Conservation (phyloP, 2,797 vertebrate species). For the Erpetoichthys calabaricus region DNA sequence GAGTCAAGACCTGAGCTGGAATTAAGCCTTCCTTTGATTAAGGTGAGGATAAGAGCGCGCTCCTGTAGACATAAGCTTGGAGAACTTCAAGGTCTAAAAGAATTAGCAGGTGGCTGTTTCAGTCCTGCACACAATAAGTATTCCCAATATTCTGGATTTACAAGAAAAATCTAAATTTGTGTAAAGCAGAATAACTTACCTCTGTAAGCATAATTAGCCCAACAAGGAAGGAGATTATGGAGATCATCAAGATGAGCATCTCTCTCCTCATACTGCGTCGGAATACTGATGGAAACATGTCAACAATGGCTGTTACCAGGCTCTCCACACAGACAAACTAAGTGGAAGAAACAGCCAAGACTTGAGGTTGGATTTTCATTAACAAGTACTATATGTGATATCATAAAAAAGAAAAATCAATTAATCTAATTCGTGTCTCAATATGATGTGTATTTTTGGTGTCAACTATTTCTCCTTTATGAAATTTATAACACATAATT, state of each 20-base stretch:
- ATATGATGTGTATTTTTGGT: too few relatives aligned
- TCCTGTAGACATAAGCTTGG: slow-evolving; percentile 21
- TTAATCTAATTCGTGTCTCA: neutral
- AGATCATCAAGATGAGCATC: slow-evolving; percentile 69
- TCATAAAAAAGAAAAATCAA: neutral
- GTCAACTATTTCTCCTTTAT: too few relatives aligned
- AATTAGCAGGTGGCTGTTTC: slow-evolving; percentile 6
- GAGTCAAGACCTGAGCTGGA: slow-evolving; percentile 28
- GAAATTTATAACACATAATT: too few relatives aligned
- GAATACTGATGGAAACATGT: slow-evolving; percentile 80
- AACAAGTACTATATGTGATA: slow-evolving; percentile 4
- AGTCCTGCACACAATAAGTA: neutral
- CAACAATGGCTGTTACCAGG: slow-evolving; percentile 80
- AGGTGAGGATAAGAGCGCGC: slow-evolving; percentile 17
- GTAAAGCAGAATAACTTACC: slow-evolving; percentile 36
- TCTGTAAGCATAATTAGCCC: slow-evolving; percentile 91
- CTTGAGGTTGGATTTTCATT: slow-evolving; percentile 9
- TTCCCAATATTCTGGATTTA: neutral
- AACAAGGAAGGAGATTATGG: slow-evolving; percentile 66
- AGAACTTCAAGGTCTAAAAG: slow-evolving; percentile 15
- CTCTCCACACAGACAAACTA: slow-evolving; percentile 94
- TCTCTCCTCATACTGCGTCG: slow-evolving; percentile 81
- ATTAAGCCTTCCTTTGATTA: slow-evolving; percentile 24
- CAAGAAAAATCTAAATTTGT: neutral
- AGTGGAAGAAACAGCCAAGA: slow-evolving; percentile 10